phyloP scores from a whole-genome alignment of 2,888 invertebrate genomes.

The Scotopteryx bipunctaria region DNA sequence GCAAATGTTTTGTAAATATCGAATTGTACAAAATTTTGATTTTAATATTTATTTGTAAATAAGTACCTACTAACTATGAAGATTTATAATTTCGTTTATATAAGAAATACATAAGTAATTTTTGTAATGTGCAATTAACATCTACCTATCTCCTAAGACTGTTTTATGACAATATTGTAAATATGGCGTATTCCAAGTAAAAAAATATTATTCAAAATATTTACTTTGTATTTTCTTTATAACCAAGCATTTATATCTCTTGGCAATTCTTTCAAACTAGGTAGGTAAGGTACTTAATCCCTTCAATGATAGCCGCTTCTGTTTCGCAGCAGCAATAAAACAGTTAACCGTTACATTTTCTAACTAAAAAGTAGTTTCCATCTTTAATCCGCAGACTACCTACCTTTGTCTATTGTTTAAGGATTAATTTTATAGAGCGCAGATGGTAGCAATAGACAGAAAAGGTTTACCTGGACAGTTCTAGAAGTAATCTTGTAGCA shows the following conservation, averaged over 20 bases:
- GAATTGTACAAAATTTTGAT: not conserved
- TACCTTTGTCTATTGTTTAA: constrained; percentile 20
- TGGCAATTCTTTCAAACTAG: constrained; percentile 1
- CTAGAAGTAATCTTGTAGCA: not conserved
- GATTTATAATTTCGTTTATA: not conserved
- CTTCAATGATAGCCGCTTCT: constrained; percentile 28
- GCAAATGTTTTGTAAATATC: constrained; percentile 1
- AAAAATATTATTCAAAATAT: not conserved
- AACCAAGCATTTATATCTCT: no score
- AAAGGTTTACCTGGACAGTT: constrained; percentile 10
- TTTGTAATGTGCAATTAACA: constrained; percentile 18
- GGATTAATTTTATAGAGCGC: constrained; percentile 28
- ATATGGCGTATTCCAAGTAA: not conserved
- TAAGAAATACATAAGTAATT: not conserved
- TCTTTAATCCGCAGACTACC: constrained; percentile 20
- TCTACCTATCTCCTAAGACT: no score
- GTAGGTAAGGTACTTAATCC: no score
- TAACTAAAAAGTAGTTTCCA: constrained; percentile 16
- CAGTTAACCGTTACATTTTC: constrained; percentile 16
- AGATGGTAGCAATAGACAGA: constrained; percentile 11
- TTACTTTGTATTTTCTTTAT: not conserved
- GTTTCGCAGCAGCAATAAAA: constrained; percentile 26
- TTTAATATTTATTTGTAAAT: constrained; percentile 29
- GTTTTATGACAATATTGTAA: constrained; percentile 4
- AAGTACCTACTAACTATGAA: not conserved